phyloP scores from a whole-genome alignment of 2,113 vertebrate species.

The Cottus gobio region DNA sequence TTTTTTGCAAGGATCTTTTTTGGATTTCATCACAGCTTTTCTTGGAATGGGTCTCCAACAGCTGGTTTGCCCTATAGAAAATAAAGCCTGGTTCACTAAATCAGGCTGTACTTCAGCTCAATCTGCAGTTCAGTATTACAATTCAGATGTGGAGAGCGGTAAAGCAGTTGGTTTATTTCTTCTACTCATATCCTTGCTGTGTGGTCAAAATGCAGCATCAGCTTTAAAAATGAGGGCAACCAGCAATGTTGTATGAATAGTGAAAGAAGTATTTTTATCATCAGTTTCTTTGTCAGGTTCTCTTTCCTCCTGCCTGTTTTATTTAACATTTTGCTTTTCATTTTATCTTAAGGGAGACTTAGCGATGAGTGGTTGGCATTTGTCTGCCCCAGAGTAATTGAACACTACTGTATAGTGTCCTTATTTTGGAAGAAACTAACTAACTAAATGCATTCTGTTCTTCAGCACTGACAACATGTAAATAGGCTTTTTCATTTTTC shows the following conservation, averaged over 20 bases:
- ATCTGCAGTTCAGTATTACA: slow-evolving; percentile 9
- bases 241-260: slow-evolving; percentile 13
- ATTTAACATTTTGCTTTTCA: slow-evolving; percentile 4
- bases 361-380: slow-evolving; percentile 2
- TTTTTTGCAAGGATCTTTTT: slow-evolving; percentile 49
- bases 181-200: not conserved
- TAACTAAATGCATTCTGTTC: not conserved
- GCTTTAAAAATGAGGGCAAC: slow-evolving; percentile 8
- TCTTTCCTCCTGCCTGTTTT: not conserved
- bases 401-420: slow-evolving; percentile 7
- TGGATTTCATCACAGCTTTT: slow-evolving; percentile 41
- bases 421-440: not conserved
- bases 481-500: not conserved
- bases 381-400: not conserved
- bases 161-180: not conserved
- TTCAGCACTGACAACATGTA: not conserved
- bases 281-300: slow-evolving; percentile 3
- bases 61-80: slow-evolving; percentile 43
- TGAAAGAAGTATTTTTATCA: not conserved
- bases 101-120: slow-evolving; percentile 19
- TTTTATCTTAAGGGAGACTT: not conserved
- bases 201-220: slow-evolving; percentile 17
- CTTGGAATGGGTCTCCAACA: slow-evolving; percentile 44
- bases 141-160: slow-evolving; percentile 11
- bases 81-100: slow-evolving; percentile 10